Evolutionary conservation across 2,113 vertebrate species (phyloP), one percentile per base, ranked within the genome.

Genomic region (Zeus faber): DNA sequence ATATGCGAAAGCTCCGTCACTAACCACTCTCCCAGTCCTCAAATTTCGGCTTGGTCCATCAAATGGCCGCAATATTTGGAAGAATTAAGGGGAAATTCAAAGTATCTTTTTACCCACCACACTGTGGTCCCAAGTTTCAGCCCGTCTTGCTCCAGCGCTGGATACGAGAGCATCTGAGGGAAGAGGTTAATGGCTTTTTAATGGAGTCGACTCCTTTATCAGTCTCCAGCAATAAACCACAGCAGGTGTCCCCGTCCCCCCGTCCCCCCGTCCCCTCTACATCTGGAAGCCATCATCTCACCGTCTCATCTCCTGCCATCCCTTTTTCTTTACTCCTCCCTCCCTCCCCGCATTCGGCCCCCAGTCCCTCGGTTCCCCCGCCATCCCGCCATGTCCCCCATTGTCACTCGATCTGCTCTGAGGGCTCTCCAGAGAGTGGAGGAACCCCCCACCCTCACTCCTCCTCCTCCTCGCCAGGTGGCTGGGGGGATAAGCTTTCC

Each of bases 251-350:
- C 47, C 21, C 18, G 10, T 1, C n/a, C 54, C 35, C 27, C 44
- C 70, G 77, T 79, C 72, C 75, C 47, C 47, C 21, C 18, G 10
- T 1, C n/a, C 54, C 35, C 27, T 43, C 70, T n/a, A 74, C 86
- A 87, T 91, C 86, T 90, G 87, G 86, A 87, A 78, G 63, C 62
- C 65, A 87, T 88, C 88, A 78, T 75, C 58, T 79, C 70, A 53
- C 43, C 63, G 52, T 64, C 59, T 70, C 51, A 25, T 54, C 44
- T 69, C 40, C 48, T 76, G 57, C 72, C 65, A 66, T 64, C 56
- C 33, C 62, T 70, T n/a, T n/a, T n/a, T n/a, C n/a, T n/a, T n/a
- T n/a, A n/a, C n/a, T n/a, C n/a, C n/a, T n/a, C 63, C 54, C 59
- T 37, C 59, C 58, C 49, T 58, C 43, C 45, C 53, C 23, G 14